A percentile compares a stretch with the other conserved stretches of the same genome.
phyloP scores from a whole-genome alignment of 30 jellyfish, hydroid and myxozoan species.

The Rhopilema esculentum region DNA sequence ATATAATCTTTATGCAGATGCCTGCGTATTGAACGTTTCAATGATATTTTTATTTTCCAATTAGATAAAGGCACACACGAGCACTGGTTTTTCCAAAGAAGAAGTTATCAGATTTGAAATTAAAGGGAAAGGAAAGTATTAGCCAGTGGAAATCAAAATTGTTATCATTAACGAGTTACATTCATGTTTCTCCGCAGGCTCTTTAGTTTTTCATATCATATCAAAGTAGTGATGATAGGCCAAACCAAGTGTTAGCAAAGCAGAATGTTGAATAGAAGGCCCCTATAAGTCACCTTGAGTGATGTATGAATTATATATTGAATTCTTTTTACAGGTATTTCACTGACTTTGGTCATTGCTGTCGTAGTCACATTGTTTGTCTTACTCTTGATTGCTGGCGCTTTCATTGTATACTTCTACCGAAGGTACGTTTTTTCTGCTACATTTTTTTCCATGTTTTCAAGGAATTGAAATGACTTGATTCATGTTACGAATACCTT shows the following conservation, averaged over 20 bases:
- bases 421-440: slow-evolving; percentile 21
- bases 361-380: slow-evolving; percentile 59
- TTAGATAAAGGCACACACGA: slow-evolving; percentile 52
- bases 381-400: slow-evolving; percentile 45
- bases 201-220: no score
- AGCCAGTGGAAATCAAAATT: background rate
- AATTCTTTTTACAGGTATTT: slow-evolving; percentile 43
- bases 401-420: slow-evolving; percentile 22
- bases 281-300: no score
- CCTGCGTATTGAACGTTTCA: background rate
- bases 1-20: no score
- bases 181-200: no score
- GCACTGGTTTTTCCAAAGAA: slow-evolving; percentile 51
- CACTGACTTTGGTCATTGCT: slow-evolving; percentile 54
- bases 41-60: background rate
- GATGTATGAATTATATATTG: background rate
- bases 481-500: no score
- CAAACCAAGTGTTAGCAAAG: no score
- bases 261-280: no score
- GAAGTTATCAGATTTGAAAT: slow-evolving; percentile 7
- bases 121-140: slow-evolving; percentile 27
- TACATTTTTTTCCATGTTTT: no score
- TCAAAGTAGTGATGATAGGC: no score
- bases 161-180: no score
- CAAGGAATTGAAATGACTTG: no score